A percentile compares a stretch with the other conserved stretches of the same genome.
Evolutionary conservation across 2,113 vertebrate species (phyloP).

Genomic region (Talpa occidentalis): DNA sequence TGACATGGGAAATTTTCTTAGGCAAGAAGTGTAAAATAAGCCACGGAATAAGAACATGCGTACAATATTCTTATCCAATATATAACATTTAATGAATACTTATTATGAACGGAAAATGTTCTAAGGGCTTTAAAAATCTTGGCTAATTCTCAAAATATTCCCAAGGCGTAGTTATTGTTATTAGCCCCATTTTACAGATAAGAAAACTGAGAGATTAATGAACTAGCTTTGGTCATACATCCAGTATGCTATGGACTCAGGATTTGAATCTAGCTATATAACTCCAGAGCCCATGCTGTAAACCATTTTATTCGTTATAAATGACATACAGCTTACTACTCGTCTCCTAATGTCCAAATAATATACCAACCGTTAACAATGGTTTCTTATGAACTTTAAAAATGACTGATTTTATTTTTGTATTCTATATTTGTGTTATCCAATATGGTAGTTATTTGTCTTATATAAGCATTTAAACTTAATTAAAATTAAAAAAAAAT

Average conservation of each 20-base stretch:
- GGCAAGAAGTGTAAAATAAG: slow-evolving; percentile 9
- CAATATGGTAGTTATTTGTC: neutral
- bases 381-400: slow-evolving; percentile 29
- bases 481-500: slow-evolving; percentile 63
- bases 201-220: slow-evolving; percentile 5
- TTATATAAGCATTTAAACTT: neutral
- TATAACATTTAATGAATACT: neutral
- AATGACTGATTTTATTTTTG: neutral
- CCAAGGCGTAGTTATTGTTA: neutral
- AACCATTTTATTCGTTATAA: neutral
- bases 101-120: neutral
- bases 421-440: neutral
- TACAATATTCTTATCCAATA: neutral
- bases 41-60: neutral
- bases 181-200: neutral
- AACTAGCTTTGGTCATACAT: neutral
- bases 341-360: neutral
- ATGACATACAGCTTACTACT: neutral
- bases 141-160: neutral
- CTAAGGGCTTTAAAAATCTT: neutral
- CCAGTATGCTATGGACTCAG: neutral
- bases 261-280: neutral
- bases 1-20: neutral
- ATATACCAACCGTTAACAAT: neutral
- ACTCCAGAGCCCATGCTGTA: neutral